Evolutionary conservation across 2,113 vertebrate species (phyloP).

Genomic region (Verasper variegatus): DNA sequence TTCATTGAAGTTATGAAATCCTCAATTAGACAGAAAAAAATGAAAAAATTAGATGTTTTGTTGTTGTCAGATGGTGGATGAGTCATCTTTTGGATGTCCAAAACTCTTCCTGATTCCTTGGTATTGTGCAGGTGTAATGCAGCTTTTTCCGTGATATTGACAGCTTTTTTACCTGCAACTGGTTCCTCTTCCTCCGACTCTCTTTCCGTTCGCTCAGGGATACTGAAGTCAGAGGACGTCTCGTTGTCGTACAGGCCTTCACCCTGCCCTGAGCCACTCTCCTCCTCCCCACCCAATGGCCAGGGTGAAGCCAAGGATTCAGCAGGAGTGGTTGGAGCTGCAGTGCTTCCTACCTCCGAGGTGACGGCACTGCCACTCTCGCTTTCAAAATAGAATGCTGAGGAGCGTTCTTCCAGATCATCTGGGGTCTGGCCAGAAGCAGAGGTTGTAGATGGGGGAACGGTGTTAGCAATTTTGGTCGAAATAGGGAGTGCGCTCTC

Average conservation of each 20-base stretch:
- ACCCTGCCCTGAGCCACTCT: conserved; percentile 92
- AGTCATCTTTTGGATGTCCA: conserved; percentile 41
- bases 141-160: background rate
- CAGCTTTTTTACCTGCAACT: conserved; percentile 91
- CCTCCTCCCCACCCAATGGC: conserved; percentile 87
- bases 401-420: conserved; percentile 72
- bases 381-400: conserved; percentile 84
- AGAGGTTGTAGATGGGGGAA: conserved; percentile 33
- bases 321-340: conserved; percentile 59
- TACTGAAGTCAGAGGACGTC: conserved; percentile 96
- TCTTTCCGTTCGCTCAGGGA: conserved; percentile 87
- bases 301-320: conserved; percentile 79
- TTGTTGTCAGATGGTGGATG: conserved; percentile 47
- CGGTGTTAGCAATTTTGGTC: background rate
- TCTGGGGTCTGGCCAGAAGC: conserved; percentile 50
- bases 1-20: background rate
- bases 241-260: conserved; percentile 94
- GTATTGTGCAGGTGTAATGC: conserved; percentile 22
- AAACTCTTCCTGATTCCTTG: conserved; percentile 23
- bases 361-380: conserved; percentile 72
- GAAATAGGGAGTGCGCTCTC: conserved; percentile 54
- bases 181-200: conserved; percentile 81
- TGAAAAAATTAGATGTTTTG: conserved; percentile 30
- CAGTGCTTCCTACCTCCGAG: conserved; percentile 34
- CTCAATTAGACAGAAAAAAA: conserved; percentile 16